Conservation (phyloP, 2,113 vertebrate species). For the Lynx canadensis region DNA sequence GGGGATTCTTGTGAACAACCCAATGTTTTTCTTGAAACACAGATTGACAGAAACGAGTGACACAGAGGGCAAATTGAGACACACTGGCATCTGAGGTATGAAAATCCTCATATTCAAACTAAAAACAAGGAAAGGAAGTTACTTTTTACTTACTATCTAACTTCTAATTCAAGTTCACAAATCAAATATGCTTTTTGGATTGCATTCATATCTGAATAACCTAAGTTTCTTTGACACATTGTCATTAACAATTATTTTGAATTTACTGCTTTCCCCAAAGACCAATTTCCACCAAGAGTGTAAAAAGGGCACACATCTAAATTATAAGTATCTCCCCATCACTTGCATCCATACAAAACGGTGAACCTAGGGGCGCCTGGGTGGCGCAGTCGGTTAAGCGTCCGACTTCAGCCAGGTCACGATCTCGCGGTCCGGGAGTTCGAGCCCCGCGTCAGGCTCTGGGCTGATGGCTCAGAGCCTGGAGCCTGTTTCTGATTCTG, state of each 20-base stretch:
- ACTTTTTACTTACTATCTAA: constrained; percentile 25
- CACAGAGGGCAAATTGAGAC: neutral
- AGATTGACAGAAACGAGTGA: neutral
- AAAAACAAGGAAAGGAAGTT: neutral
- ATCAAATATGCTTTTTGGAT: neutral
- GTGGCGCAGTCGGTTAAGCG: no score
- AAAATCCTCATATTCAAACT: constrained; percentile 32
- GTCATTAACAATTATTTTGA: constrained; percentile 27
- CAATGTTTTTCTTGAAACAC: neutral
- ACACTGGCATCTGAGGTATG: neutral
- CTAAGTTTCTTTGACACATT: neutral
- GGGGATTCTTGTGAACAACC: neutral
- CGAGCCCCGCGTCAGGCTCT: no score
- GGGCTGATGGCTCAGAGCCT: no score
- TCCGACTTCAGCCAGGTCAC: no score
- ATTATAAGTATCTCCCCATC: neutral
- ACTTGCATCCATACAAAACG: neutral
- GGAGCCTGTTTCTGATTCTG: no score
- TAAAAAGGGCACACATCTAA: neutral
- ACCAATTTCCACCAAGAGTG: constrained; percentile 24
- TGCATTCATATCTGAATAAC: constrained; percentile 20
- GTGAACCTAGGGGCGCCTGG: no score
- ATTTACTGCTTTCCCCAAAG: neutral
- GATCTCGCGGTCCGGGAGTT: no score
- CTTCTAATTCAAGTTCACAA: constrained; percentile 38